Percentiles rank a stretch among this genome's conserved stretches.
These are phyloP conservation scores for Axea sp. DNA, from an alignment of 2,888 invertebrate species.

Conservation along the genomic window DNA sequence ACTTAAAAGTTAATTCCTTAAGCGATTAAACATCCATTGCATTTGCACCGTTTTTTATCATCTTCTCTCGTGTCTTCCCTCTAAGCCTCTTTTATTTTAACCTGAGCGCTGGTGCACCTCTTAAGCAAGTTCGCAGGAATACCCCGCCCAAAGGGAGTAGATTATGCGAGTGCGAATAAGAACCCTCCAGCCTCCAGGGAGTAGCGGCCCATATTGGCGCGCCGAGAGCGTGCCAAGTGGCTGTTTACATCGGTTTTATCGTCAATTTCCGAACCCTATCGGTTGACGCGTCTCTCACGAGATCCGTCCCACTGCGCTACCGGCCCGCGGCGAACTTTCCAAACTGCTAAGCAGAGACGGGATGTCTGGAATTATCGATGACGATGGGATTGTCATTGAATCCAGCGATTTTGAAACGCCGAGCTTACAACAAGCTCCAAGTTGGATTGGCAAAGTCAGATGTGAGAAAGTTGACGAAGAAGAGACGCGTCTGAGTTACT, in stretches of 20 bases:
- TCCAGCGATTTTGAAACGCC: slow-evolving; percentile 27
- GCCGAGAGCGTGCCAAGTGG: slow-evolving; percentile 74
- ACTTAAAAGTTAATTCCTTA: too few relatives aligned
- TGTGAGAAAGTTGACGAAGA: slow-evolving; percentile 14
- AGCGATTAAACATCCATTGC: too few relatives aligned
- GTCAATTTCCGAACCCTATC: slow-evolving; percentile 74
- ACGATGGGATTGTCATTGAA: slow-evolving; percentile 49
- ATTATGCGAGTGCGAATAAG: slow-evolving; percentile 66
- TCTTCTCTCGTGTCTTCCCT: neutral
- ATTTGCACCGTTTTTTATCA: slow-evolving; percentile 10
- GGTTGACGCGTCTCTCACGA: slow-evolving; percentile 61
- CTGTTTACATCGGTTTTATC: slow-evolving; percentile 78
- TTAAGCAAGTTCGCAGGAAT: slow-evolving; percentile 26
- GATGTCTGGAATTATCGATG: slow-evolving; percentile 52
- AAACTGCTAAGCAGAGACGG: slow-evolving; percentile 50
- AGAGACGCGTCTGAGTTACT: too few relatives aligned
- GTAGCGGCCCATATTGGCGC: slow-evolving; percentile 64
- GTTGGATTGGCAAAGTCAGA: slow-evolving; percentile 27
- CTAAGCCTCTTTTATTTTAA: slow-evolving; percentile 16
- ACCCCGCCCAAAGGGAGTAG: slow-evolving; percentile 59
- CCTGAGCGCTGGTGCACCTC: slow-evolving; percentile 18
- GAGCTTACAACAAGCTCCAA: slow-evolving; percentile 1
- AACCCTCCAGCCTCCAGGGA: slow-evolving; percentile 70
- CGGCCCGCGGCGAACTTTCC: slow-evolving; percentile 59
- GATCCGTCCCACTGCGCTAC: slow-evolving; percentile 50